Conservation (phyloP, 2,888 invertebrate species). For the Chrysopilus asiliformis region DNA sequence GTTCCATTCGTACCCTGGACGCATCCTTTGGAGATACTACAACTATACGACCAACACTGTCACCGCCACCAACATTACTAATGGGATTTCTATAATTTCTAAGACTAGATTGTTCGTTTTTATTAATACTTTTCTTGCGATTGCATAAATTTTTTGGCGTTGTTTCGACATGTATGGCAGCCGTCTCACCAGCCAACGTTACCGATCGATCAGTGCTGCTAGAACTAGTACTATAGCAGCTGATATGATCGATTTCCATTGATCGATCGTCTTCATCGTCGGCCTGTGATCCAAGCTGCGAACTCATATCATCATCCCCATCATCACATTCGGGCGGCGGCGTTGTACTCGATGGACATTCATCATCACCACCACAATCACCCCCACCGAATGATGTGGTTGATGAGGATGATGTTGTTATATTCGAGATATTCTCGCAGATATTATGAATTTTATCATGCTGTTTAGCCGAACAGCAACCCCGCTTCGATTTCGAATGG, state of each 20-base stretch:
- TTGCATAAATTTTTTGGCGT: conserved; percentile 10
- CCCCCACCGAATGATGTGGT: conserved; percentile 15
- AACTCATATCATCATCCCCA: conserved; percentile 2
- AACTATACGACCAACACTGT: conserved; percentile 5
- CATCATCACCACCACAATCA: conserved; percentile 7
- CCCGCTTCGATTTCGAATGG: conserved; percentile 10
- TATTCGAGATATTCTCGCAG: background rate
- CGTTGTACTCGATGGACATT: conserved; percentile 5
- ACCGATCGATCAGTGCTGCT: conserved; percentile 15
- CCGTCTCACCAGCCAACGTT: conserved; percentile 3
- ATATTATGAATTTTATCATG: background rate
- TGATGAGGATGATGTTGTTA: conserved; percentile 16
- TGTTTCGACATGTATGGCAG: conserved; percentile 17
- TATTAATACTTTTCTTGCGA: conserved; percentile 12
- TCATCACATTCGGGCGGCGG: conserved; percentile 5
- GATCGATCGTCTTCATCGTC: conserved; percentile 6
- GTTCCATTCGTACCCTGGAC: background rate
- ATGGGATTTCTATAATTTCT: conserved; percentile 11
- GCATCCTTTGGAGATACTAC: background rate
- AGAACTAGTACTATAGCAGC: conserved; percentile 18
- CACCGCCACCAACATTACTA: conserved; percentile 9
- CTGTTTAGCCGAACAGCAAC: background rate
- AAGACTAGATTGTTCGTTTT: conserved; percentile 10
- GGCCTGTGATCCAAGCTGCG: conserved; percentile 5
- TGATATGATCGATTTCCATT: background rate